Base-by-base conservation (phyloP, 92 coral and sea anemone genomes). In the Epizoanthus ramosus region DNA sequence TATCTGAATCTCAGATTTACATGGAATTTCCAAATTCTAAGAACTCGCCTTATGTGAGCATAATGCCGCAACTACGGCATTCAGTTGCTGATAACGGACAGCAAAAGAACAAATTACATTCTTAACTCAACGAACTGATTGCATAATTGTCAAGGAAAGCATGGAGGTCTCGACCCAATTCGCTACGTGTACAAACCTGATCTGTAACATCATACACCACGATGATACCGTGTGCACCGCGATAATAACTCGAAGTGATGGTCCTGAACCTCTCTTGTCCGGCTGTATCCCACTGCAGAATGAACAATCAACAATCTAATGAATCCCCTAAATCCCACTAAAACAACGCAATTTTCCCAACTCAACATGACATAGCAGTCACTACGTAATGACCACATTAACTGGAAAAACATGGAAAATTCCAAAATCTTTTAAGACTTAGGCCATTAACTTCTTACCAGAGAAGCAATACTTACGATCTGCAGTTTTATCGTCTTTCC, bases 401-500 rank as follows among this genome's bases (percentile, higher is more conserved):
- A 72, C 69, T 33, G 57, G 79, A 15, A 69, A 83, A 59, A 83
- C 53, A 45, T 50, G 18, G 41, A 23, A 18, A 77, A 8, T 71
- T 54, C 63, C 10, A 59, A 64, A 47, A 57, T 37, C 35, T 67
- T 39, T 17, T 16, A 54, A 5, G n/a, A 24, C 19, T 61, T 77
- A 39, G 17, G 57, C 12, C 50, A 15, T 1, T 53, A 10, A 33
- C 28, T 80, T 25, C 23, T 15, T n/a, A 50, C 6, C 47, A 47
- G 21, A 84, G 8, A 39, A 16, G 74, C 39, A 31, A 64, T 85
- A 90, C 99, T 94, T 84, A 96, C 99, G 85, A 96, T 96, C 86
- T 96, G 99, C 31, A 96, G 94, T 91, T 96, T 96, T 88, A 96
- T 96, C 77, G 99, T 96, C 92, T 96, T 96, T 60, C 99, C 99